Evolutionary conservation across 2,113 vertebrate genomes (phyloP), one percentile per base, ranked within the genome.

Genomic region (Mesocricetus auratus): DNA sequence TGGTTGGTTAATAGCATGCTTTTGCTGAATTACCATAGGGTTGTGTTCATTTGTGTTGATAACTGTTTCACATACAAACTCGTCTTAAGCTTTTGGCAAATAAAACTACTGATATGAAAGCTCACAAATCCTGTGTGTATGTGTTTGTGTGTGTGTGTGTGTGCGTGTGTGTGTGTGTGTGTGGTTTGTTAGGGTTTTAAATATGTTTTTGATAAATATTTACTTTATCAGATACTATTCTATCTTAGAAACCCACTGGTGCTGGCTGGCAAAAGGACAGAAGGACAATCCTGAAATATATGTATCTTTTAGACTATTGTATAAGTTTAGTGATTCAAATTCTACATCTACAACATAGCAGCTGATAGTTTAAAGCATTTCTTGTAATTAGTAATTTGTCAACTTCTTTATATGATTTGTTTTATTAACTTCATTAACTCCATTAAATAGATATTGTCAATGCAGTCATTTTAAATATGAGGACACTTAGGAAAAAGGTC

Each of bases 271-370:
- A 64, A 60, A 58, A 50, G 5, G 36, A 56, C 78, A 2, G 0
- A 24, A 42, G 47, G 24, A 81, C 19, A 85, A 39, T 60, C 64
- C n/a, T 74, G 3, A 24, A 56, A 13, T 71, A 93, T 36, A 17
- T 73, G 36, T 94, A 42, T 78, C 10, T 81, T 94, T 71, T 71
- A 78, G 11, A 6, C 93, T 90, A 92, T 56, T 85, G 29, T 83
- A n/a, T n/a, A 94, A 47, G 69, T 74, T 74, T 79, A 36, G 77
- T 78, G 50, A 87, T 4, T 68, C 77, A 9, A 62, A 90, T 69
- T 95, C 47, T 79, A 24, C 29, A 95, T 10, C 19, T 33, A 81
- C 53, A 69, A n/a, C 19, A 47, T 33, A 90, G 91, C 10, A n/a
- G 47, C 16, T 94, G 81, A 79, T 1, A 82, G 36, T 95, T 87